Percentiles rank a stretch among this genome's conserved stretches.
Evolutionary conservation across 2,113 vertebrate species (phyloP).

Genomic region (Pseudopipra pipra): DNA sequence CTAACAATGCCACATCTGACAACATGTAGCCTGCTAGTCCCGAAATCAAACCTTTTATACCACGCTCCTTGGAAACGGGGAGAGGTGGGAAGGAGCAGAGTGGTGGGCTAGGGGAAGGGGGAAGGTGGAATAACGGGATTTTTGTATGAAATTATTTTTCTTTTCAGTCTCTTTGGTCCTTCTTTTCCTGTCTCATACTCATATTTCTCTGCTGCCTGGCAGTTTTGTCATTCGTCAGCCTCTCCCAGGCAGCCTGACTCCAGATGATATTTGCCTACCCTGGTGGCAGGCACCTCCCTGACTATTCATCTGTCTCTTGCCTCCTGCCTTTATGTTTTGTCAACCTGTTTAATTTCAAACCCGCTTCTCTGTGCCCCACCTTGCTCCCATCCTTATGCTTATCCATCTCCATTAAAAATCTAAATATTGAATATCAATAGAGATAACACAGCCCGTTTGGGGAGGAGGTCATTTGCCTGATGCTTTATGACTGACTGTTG

Average conservation of each 20-base stretch:
- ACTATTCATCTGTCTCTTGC: neutral
- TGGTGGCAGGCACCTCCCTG: slow-evolving; percentile 44
- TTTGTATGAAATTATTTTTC: neutral
- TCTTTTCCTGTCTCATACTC: neutral
- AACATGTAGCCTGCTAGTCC: neutral
- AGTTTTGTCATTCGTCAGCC: neutral
- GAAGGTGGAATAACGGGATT: neutral
- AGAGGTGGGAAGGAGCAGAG: neutral
- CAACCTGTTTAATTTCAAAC: neutral
- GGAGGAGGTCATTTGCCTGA: neutral
- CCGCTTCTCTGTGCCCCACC: neutral
- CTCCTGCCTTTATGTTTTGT: neutral
- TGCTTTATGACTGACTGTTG: slow-evolving; percentile 15
- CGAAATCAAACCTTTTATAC: slow-evolving; percentile 17
- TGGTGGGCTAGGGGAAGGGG: neutral
- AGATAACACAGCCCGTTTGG: slow-evolving; percentile 18
- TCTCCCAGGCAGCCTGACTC: neutral
- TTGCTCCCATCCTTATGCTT: neutral
- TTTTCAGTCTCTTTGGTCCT: neutral
- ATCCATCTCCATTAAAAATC: slow-evolving; percentile 43
- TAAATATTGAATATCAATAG: slow-evolving; percentile 50
- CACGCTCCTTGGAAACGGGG: neutral
- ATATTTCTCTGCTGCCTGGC: neutral
- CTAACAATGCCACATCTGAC: neutral
- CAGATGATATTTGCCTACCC: slow-evolving; percentile 25